These are phyloP conservation scores for Maccullochella peelii DNA, from an alignment of 2,113 vertebrate species.

Conservation along the genomic window DNA sequence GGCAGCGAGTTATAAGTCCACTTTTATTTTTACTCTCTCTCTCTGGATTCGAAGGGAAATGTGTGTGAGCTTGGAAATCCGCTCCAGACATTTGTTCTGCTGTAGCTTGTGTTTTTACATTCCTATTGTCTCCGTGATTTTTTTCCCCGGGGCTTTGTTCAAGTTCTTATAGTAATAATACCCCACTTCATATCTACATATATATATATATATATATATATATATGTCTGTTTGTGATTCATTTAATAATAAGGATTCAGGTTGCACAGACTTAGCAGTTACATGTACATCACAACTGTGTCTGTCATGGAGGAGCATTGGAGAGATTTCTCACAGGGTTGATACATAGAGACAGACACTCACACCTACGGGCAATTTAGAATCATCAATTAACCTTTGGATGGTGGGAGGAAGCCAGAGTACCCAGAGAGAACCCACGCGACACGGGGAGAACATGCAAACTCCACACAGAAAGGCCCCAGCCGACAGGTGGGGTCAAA, in stretches of 20 bases:
- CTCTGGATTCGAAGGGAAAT: constrained; percentile 31
- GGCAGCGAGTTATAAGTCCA: constrained; percentile 22
- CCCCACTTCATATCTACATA: background rate
- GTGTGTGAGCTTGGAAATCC: background rate
- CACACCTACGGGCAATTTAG: no score
- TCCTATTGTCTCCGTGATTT: background rate
- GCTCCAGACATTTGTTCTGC: constrained; percentile 51
- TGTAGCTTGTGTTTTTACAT: constrained; percentile 23
- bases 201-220: no score
- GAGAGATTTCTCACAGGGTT: background rate
- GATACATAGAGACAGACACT: no score
- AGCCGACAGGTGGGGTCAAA: no score
- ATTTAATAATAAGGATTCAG: background rate
- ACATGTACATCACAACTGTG: background rate
- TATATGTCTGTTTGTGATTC: background rate
- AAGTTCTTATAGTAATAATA: background rate
- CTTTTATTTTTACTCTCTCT: constrained; percentile 39
- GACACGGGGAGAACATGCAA: no score
- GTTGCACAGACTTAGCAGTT: background rate
- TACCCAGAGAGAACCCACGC: no score
- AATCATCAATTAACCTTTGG: no score
- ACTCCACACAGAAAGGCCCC: no score
- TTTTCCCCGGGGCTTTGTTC: background rate
- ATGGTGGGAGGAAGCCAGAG: no score
- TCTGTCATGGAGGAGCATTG: background rate